A percentile compares a stretch with the other conserved stretches of the same genome.
Evolutionary conservation across 2,113 vertebrate species (phyloP).

Genomic region (Pseudonaja textilis): DNA sequence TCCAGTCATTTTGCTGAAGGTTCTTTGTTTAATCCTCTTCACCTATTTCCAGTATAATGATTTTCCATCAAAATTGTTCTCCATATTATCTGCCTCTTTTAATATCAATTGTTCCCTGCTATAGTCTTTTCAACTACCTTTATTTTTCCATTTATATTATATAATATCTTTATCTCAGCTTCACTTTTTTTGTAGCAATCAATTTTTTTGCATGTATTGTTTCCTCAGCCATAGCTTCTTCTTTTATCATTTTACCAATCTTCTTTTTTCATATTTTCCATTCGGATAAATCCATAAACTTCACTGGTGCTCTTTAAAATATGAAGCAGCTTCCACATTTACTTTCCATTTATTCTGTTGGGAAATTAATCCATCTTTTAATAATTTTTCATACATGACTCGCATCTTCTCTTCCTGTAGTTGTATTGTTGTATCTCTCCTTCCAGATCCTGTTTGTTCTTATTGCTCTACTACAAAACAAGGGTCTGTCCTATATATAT

Average conservation of each 20-base stretch:
- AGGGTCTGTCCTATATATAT: not conserved
- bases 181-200: not conserved
- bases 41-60: not conserved
- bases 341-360: not conserved
- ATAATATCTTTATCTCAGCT: not conserved
- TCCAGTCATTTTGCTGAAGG: not conserved
- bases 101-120: not conserved
- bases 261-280: not conserved
- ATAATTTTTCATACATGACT: not conserved
- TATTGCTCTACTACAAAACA: not conserved
- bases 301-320: not conserved
- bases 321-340: not conserved
- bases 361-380: not conserved
- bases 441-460: not conserved
- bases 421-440: not conserved
- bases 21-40: not conserved
- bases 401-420: not conserved
- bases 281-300: not conserved
- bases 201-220: not conserved
- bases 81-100: not conserved
- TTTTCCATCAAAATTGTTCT: not conserved
- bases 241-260: not conserved
- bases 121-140: not conserved
- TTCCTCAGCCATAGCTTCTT: not conserved
- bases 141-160: not conserved